Base-by-base conservation (phyloP, 1,140 invertebrate species). In the Antheraea pernyi region DNA sequence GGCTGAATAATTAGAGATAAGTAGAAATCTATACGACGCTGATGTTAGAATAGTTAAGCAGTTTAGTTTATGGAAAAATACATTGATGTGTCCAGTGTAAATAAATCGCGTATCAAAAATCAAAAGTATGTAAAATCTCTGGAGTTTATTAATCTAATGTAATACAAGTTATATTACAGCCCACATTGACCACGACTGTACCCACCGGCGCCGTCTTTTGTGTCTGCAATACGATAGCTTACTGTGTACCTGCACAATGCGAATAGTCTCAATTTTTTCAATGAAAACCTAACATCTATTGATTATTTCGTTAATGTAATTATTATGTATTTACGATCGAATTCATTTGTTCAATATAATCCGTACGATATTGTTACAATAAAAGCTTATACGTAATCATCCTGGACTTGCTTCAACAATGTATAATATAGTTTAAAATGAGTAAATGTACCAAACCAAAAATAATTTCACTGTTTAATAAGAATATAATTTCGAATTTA, bases 151-250 rank as follows among this genome's bases (percentile, higher is more conserved):
- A 53, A 13, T 53, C 11, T 53, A n/a, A 63, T 36, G 64, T 65
- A 18, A 65, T 53, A 42, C 37, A 18, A 65, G 36, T 65, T 46
- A 53, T 53, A 53, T 53, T 18, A 53, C 2, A 13, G 39, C 67
- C 69, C 74, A 66, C 65, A 68, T 39, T 39, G 30, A 70, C 70
- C 64, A 65, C 70, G 70, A 30, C 53, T 37, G 59, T 30, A 66
- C 60, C 64, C 18, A 65, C 37, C 67, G 68, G 70, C 76, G 73
- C 71, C 73, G 73, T 60, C 73, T 78, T 66, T 71, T 69, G 67
- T 78, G 62, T 71, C 76, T 48, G 76, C 65, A 72, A 77, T 30
- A 70, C 59, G 75, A 77, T 74, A 65, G 42, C 18, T 22, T 18
- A 46, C 4, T 53, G 13, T 16, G 16, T 53, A 42, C 13, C 46